phyloP scores from a whole-genome alignment of 2,113 vertebrate species.

The Nothoprocta perdicaria region DNA sequence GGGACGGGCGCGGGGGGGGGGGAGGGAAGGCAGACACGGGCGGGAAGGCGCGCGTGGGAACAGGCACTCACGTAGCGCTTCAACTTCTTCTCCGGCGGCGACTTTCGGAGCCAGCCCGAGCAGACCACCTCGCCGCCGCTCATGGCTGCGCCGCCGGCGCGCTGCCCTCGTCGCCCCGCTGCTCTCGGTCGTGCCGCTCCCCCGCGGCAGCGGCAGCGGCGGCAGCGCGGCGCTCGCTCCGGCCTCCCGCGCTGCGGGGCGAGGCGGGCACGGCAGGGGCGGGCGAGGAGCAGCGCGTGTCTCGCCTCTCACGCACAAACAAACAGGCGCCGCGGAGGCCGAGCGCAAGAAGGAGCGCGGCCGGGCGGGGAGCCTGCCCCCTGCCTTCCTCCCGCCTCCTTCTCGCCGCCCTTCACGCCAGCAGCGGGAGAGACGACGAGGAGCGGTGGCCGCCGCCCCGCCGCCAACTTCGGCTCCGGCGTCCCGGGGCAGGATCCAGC shows the following conservation, averaged over 20 bases:
- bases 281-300: not conserved
- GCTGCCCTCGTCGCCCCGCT: constrained; percentile 6
- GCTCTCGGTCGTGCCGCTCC: too few relatives aligned
- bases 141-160: constrained; percentile 76
- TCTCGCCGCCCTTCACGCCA: constrained; percentile 8
- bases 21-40: not conserved
- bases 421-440: not conserved
- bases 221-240: constrained; percentile 32
- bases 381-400: not conserved
- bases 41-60: not conserved
- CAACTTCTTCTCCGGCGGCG: constrained; percentile 98
- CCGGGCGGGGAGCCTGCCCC: not conserved
- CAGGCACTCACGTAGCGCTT: constrained; percentile 96
- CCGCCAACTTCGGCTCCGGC: constrained; percentile 13
- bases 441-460: constrained; percentile 14
- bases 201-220: not conserved
- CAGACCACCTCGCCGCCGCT: constrained; percentile 95
- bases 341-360: not conserved
- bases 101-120: constrained; percentile 95
- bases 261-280: not conserved
- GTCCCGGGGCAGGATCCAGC: constrained; percentile 30
- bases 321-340: not conserved
- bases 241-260: constrained; percentile 44
- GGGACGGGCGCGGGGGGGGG: not conserved
- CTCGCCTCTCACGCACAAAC: not conserved